A percentile compares a stretch with the other conserved stretches of the same genome.
phyloP scores from a whole-genome alignment of 2,888 invertebrate species.

The Harpalus rufipes region DNA sequence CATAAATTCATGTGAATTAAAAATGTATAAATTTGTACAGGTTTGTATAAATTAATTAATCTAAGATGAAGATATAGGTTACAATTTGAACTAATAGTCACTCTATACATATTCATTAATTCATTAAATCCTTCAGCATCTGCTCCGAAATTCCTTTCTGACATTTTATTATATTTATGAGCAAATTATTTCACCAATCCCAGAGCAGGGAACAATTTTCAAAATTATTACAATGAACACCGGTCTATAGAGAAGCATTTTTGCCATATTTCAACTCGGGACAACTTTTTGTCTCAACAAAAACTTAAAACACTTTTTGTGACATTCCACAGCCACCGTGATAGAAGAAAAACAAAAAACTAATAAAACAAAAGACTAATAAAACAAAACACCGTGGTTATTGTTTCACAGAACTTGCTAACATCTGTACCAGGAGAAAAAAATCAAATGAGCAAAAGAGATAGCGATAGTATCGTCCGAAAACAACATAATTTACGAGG shows the following conservation, averaged over 20 bases:
- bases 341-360: constrained; percentile 40
- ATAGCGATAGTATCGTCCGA: constrained; percentile 68
- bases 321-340: constrained; percentile 59
- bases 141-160: constrained; percentile 27
- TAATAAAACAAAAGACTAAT: constrained; percentile 35
- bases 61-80: constrained; percentile 47
- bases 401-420: constrained; percentile 66
- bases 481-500: constrained; percentile 78
- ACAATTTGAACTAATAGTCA: constrained; percentile 43
- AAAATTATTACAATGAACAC: constrained; percentile 36
- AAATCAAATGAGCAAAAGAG: constrained; percentile 24
- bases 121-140: constrained; percentile 39
- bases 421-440: constrained; percentile 62
- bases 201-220: constrained; percentile 15
- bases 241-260: constrained; percentile 33
- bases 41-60: constrained; percentile 36
- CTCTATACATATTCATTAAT: constrained; percentile 45
- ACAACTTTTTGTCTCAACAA: constrained; percentile 22
- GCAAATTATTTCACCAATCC: constrained; percentile 38
- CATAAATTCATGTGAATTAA: constrained; percentile 20
- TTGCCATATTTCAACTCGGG: constrained; percentile 38
- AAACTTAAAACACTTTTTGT: constrained; percentile 45
- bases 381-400: constrained; percentile 55
- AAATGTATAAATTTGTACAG: constrained; percentile 24
- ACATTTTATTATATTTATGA: constrained; percentile 17